A percentile compares a stretch with the other conserved stretches of the same genome.
phyloP scores from a whole-genome alignment of 2,113 vertebrate species.

The Apteryx owenii region DNA sequence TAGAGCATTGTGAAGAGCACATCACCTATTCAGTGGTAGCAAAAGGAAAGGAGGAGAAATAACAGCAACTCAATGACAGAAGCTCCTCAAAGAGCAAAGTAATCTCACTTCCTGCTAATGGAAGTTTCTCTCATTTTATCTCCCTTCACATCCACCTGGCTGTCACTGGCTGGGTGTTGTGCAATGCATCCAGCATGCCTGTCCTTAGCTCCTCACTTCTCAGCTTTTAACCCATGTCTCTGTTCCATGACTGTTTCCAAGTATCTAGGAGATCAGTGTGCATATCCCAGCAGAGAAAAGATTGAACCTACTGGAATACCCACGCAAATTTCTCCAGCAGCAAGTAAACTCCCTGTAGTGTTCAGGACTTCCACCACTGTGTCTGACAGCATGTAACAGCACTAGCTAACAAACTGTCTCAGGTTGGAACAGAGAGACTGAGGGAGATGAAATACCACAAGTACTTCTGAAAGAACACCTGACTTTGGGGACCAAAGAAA shows the following conservation, averaged over 20 bases:
- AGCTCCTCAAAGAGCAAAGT: background rate
- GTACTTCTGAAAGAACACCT: background rate
- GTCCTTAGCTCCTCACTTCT: background rate
- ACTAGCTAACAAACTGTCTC: background rate
- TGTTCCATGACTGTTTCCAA: background rate
- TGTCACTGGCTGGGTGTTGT: background rate
- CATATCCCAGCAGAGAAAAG: background rate
- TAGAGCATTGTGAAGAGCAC: background rate
- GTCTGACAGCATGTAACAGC: background rate
- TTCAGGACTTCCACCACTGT: rapidly evolving
- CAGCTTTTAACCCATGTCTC: background rate
- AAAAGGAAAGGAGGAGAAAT: background rate
- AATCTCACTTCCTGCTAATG: background rate
- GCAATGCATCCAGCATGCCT: background rate
- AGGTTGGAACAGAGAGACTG: background rate
- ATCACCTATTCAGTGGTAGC: rapidly evolving
- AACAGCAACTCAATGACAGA: background rate
- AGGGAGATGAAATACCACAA: background rate
- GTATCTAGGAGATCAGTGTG: background rate
- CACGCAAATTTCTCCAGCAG: background rate
- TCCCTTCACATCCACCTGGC: background rate
- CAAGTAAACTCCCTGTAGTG: background rate
- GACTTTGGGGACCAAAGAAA: background rate
- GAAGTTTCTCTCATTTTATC: background rate
- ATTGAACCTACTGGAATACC: background rate